A percentile compares a stretch with the other conserved stretches of the same genome.
Conservation (phyloP, 2,888 invertebrate genomes). For the Lordiphosa andalusiaca region DNA sequence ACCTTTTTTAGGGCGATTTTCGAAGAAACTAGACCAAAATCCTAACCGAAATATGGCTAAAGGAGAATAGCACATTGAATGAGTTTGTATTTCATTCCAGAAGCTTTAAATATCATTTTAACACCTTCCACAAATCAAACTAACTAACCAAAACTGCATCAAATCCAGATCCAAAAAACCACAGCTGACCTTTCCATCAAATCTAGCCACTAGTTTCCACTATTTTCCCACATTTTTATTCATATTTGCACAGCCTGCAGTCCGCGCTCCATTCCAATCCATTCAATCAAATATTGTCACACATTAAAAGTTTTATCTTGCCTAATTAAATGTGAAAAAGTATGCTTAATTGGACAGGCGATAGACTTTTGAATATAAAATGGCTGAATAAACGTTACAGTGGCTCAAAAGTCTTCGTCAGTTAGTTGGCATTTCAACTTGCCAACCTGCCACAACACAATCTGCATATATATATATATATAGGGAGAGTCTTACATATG, state of each 20-base stretch:
- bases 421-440: slow-evolving; percentile 36
- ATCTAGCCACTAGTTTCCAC: too few relatives aligned
- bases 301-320: slow-evolving; percentile 48
- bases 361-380: slow-evolving; percentile 67
- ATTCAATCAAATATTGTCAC: slow-evolving; percentile 35
- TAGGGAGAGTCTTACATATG: background rate
- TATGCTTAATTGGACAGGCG: slow-evolving; percentile 68
- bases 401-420: slow-evolving; percentile 24
- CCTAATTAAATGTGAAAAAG: slow-evolving; percentile 62
- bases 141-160: background rate
- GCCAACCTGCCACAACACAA: slow-evolving; percentile 27
- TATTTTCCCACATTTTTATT: slow-evolving; percentile 11
- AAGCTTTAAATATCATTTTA: too few relatives aligned
- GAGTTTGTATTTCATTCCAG: too few relatives aligned
- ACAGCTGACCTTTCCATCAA: too few relatives aligned
- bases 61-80: too few relatives aligned
- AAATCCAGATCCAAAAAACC: too few relatives aligned
- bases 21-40: too few relatives aligned
- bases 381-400: slow-evolving; percentile 27
- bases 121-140: too few relatives aligned
- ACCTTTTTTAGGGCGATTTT: too few relatives aligned
- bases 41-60: too few relatives aligned
- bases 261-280: slow-evolving; percentile 12
- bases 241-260: slow-evolving; percentile 25
- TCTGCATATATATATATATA: slow-evolving; percentile 35